Evolutionary conservation across 2,888 invertebrate genomes (phyloP).

Genomic region (Sabellastarte sp.): DNA sequence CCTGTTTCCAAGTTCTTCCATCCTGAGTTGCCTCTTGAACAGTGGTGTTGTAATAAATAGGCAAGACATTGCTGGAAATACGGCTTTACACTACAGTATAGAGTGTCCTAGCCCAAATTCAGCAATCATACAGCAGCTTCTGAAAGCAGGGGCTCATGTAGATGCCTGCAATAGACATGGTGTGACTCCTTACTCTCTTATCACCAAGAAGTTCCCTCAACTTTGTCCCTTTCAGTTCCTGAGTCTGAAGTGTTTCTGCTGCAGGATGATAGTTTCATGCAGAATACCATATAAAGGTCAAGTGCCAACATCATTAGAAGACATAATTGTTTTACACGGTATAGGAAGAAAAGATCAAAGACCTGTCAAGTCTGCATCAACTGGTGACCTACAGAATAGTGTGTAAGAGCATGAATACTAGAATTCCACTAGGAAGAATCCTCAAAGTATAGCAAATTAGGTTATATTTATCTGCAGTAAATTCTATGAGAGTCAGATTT

Average conservation of each 20-base stretch:
- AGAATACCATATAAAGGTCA: slow-evolving; percentile 68
- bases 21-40: slow-evolving; percentile 72
- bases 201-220: slow-evolving; percentile 61
- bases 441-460: too few species aligned
- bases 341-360: too few species aligned
- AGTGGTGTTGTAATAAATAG: slow-evolving; percentile 78
- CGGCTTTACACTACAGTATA: slow-evolving; percentile 69
- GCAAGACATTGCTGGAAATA: slow-evolving; percentile 72
- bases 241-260: slow-evolving; percentile 79
- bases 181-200: slow-evolving; percentile 71
- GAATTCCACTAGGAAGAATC: too few species aligned
- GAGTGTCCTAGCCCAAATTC: slow-evolving; percentile 12
- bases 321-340: slow-evolving; percentile 18
- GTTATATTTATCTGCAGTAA: too few species aligned
- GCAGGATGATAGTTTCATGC: slow-evolving; percentile 71
- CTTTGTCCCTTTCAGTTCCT: slow-evolving; percentile 66
- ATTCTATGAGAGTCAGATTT: too few species aligned
- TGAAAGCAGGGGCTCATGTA: slow-evolving; percentile 78
- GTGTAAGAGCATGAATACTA: too few species aligned
- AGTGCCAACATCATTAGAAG: slow-evolving; percentile 63
- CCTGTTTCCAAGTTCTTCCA: slow-evolving; percentile 69
- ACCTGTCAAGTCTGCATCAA: too few species aligned
- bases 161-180: slow-evolving; percentile 79
- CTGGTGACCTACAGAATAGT: too few species aligned
- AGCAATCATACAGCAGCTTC: slow-evolving; percentile 63